Evolutionary conservation across 2,113 vertebrate genomes (phyloP), one percentile per base, ranked within the genome.

Genomic region (Vanacampus margaritifer): DNA sequence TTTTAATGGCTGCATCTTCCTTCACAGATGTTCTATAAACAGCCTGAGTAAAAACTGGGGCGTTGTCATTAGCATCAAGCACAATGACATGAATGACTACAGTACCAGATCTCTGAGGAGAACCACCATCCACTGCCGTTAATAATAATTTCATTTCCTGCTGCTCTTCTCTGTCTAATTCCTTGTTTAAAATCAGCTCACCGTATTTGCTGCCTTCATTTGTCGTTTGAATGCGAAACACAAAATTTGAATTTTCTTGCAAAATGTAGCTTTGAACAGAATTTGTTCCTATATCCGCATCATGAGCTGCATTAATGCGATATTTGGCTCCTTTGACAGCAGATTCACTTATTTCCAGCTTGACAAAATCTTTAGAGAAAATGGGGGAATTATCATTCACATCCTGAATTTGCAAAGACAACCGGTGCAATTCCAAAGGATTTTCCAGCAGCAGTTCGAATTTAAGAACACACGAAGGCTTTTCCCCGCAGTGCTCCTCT

Each of bases 331-430:
- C 92, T 8, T 87, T 89, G 1, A 0, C 19, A 0, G 85, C 87
- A 0, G 75, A 88, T 50, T 94, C 92, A 0, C 0, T 51, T 0
- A 93, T 90, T 78, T 92, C 86, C 1, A 94, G 57, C 0, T 85
- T 76, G 0, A 90, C 71, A 0, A 4, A 26, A 3, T 71, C 72
- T n/a, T 85, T 89, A 0, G n/a, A 23, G 61, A 94, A 94, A 21
- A 48, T 14, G 0, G 93, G 93, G 0, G 79, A 4, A 73, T 94
- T 93, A 53, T 95, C 94, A 72, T 95, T 95, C 24, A 94, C 69
- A 64, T 94, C 94, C 21, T 90, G 82, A 14, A 94, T 83, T 35
- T 89, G 85, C 12, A 94, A 56, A 2, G 72, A 59, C 21, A 91
- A 46, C 50, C 73, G 75, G 66, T 90, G 80, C 53, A 90, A 14